Base-by-base conservation (phyloP, 2,113 vertebrate species). In the Amphiprion percula region DNA sequence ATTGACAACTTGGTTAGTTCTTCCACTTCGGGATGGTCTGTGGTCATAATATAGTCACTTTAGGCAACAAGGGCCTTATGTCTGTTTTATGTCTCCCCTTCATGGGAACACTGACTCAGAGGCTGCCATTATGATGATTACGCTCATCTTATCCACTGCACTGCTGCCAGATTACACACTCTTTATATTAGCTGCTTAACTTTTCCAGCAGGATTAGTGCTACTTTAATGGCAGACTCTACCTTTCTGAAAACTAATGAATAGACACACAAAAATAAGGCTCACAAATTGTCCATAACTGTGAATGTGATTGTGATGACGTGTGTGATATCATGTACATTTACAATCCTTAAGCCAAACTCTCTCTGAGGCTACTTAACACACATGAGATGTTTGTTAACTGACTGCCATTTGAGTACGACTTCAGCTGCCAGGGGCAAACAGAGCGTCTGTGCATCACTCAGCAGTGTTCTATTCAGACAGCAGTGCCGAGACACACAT, bases 1-100 rank as follows among this genome's bases (percentile, higher is more conserved):
- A 87, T 54, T 89, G 90, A 92, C 90, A 92, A 56, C 67, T 68
- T 49, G 65, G 17, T 62, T 82, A 82, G 84, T 79, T 64, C 65
- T 77, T 90, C 74, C 56, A 74, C 70, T 84, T 10, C 24, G 64
- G 77, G 71, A 65, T 0, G 26, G 30, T 56, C 72, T 65, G 79
- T 77, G 84, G 83, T 86, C 73, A 65, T 84, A 71, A 77, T 82
- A 77, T 55, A 68, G 70, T 82, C 77, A 23, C 71, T 81, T 75
- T 60, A 73, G 72, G 53, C 77, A 81, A 74, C 63, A 46, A 28
- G 12, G 59, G 37, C 73, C 69, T 50, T 16, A 71, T 76, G 81
- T 82, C 77, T 82, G 66, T 74, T 86, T 79, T 63, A 70, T 67
- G 68, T 83, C 81, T 77, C 30, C 3, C 55, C 28, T 68, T 61